Base-by-base conservation (phyloP, 2,888 invertebrate species). In the Drymonia ruficornis region DNA sequence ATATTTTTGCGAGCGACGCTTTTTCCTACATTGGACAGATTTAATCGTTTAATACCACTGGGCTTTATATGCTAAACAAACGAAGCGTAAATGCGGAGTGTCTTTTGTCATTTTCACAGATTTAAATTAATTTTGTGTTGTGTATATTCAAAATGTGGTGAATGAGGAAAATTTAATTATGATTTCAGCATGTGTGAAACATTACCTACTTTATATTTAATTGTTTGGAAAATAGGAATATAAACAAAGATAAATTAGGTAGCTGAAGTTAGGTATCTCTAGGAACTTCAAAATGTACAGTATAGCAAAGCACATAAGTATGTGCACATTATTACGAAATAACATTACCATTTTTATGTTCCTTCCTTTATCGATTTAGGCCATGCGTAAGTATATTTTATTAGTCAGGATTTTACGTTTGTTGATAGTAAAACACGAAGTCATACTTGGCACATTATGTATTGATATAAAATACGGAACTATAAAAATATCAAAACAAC, bases 1-100 rank as follows among this genome's bases (percentile, higher is more conserved):
- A 48, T 54, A 64, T 67, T 68, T 67, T 64, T 62, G 62, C 62
- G 57, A 49, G 50, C 54, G 51, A 38, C 46, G 61, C 43, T 58
- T 56, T 64, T 52, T 4, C 43, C 42, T 51, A 46, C 51, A 31
- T 46, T 59, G 50, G 55, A 13, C 31, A 44, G 45, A 54, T 61
- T 64, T 61, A 67, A 69, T 57, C 56, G 58, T 62, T 68, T 65
- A 59, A 54, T 58, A 56, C 56, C 49, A 9, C 11, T 44, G 47
- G 18, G 42, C 46, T 43, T 49, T 45, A 52, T 36, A 29, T 58
- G 50, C 36, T 56, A 43, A 59, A 56, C 52, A 49, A 49, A 60
- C 49, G 50, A 40, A 44, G 40, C 18, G 38, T 40, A 48, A 44
- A 8, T 40, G 48, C 45, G 49, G 61, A 40, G 16, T 40, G 9